Base-by-base conservation (phyloP, 1,140 invertebrate species). In the Hylaeus volcanicus region DNA sequence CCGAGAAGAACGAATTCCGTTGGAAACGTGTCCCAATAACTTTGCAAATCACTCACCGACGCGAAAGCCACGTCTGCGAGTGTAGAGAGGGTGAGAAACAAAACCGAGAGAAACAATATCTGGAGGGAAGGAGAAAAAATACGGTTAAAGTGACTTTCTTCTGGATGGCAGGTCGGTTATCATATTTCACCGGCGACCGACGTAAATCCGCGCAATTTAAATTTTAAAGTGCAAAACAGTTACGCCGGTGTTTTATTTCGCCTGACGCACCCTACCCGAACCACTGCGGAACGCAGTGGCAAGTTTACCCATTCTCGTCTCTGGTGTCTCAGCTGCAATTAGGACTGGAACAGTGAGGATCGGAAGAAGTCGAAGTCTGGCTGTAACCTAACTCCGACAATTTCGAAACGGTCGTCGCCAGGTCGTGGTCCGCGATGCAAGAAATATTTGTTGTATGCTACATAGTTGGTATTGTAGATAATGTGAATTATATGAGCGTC, bases 181-280 rank as follows among this genome's bases (percentile, higher is more conserved):
- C 76, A 71, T 78, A 78, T 71, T 72, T 78, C 68, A 64, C 26
- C 26, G 74, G 9, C 9, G 39, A 39, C 51, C 70, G 60, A 56
- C 51, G 69, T 79, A 64, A 79, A 79, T 79, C 76, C 69, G 41
- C 26, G 76, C 65, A 79, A 73, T 79, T 78, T 78, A 78, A 79
- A 79, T 79, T 79, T 79, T 73, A 55, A 79, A 79, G 41, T 14
- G 60, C 41, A 64, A 73, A 79, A 56, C 69, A 15, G 60, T 79
- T 73, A 64, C 12, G 26, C 9, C 14, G 60, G 58, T 56, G 48
- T 73, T 79, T 79, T 79, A 74, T 74, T 65, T 65, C 70, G 45
- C 45, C 45, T 45, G 45, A 3, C 45, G 45, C 3, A 1, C 39
- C 15, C 1, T 14, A 3, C 15, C n/a, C 12, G 1, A 2, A 3